These are phyloP conservation scores for Drosophila erecta DNA, from an alignment of 1,140 invertebrate species.

Conservation along the genomic window DNA sequence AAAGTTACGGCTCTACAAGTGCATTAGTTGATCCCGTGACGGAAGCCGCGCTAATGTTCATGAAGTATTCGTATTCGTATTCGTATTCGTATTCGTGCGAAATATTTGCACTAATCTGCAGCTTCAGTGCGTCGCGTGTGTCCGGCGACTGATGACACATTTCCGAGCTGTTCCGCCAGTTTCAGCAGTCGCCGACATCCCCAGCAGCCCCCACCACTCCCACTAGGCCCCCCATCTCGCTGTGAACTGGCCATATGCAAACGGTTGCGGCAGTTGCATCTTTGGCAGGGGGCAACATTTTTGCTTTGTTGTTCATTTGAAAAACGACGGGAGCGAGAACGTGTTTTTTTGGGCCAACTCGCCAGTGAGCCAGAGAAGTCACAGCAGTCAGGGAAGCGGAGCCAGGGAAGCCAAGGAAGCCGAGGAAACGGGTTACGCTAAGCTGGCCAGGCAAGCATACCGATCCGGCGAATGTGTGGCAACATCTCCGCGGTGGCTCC, in stretches of 20 bases:
- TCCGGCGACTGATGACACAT: slow-evolving; percentile 45
- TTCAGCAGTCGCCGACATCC: too few species aligned
- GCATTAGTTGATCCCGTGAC: not conserved
- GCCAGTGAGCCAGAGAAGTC: not conserved
- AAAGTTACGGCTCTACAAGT: not conserved
- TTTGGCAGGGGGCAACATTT: slow-evolving; percentile 54
- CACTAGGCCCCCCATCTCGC: too few species aligned
- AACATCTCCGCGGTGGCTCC: slow-evolving; percentile 26
- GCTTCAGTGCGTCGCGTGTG: not conserved
- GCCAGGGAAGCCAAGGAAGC: slow-evolving; percentile 5
- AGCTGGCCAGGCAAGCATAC: slow-evolving; percentile 17
- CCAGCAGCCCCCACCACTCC: too few species aligned
- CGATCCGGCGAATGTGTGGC: slow-evolving; percentile 38
- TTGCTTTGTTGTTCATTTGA: slow-evolving; percentile 48
- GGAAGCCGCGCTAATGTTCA: too few species aligned
- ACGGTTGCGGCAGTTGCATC: slow-evolving; percentile 47
- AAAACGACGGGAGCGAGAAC: slow-evolving; percentile 57
- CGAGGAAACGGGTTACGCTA: slow-evolving; percentile 53
- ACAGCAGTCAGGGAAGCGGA: not conserved
- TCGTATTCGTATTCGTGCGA: too few species aligned
- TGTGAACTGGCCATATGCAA: slow-evolving; percentile 43
- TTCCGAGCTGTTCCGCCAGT: slow-evolving; percentile 19
- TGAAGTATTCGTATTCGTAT: too few species aligned
- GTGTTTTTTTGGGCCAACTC: slow-evolving; percentile 38
- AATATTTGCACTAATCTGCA: not conserved